Evolutionary conservation across 2,888 invertebrate species (phyloP).

Genomic region (Eristalis pertinax): DNA sequence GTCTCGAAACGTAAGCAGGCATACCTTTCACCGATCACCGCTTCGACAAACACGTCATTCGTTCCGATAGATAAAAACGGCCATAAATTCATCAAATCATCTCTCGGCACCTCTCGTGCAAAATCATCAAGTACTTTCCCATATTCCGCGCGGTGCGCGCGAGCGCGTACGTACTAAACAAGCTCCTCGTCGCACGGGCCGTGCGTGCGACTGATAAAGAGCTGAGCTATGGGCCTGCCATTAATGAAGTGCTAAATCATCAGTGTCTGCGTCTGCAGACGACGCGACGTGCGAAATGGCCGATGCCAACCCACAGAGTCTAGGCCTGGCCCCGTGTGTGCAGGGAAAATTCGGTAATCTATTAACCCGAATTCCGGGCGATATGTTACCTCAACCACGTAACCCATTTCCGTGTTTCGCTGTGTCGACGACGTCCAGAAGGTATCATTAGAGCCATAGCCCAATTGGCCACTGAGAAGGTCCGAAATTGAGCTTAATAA

Average conservation of each 20-base stretch:
- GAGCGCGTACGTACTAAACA: not conserved
- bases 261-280: not conserved
- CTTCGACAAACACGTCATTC: not conserved
- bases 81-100: not conserved
- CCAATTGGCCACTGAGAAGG: slow-evolving; percentile 30
- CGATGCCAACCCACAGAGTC: not conserved
- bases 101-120: not conserved
- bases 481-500: slow-evolving; percentile 44
- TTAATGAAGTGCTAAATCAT: slow-evolving; percentile 5
- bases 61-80: not conserved
- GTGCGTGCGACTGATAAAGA: not conserved
- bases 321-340: not conserved
- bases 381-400: slow-evolving; percentile 45
- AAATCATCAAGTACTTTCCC: not conserved
- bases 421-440: slow-evolving; percentile 5
- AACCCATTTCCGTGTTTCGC: slow-evolving; percentile 31
- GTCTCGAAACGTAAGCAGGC: not conserved
- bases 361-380: slow-evolving; percentile 41
- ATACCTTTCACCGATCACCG: not conserved
- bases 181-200: not conserved
- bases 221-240: not conserved
- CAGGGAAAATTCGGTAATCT: slow-evolving; percentile 39
- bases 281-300: not conserved
- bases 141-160: not conserved
- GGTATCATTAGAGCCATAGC: slow-evolving; percentile 34